Conservation (phyloP, 2,888 invertebrate genomes). For the Acanthosepion esculentum region DNA sequence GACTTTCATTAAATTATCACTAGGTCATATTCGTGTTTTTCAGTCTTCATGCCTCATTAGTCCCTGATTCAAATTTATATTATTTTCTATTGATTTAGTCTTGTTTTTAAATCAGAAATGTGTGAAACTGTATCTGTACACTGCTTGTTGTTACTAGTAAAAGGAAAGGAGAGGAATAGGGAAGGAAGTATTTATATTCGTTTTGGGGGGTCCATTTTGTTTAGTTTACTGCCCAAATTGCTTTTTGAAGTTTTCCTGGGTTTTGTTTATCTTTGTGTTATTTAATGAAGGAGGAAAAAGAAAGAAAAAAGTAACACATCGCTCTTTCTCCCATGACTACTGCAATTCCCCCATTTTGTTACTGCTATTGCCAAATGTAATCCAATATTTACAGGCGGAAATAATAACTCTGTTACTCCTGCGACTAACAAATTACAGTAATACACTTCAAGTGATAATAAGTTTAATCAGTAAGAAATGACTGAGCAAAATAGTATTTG, state of each 20-base stretch:
- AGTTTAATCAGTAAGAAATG: too few species aligned
- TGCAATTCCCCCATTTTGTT: neutral
- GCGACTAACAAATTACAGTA: too few species aligned
- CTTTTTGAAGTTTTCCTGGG: neutral
- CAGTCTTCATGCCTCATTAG: neutral
- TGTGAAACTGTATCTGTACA: neutral
- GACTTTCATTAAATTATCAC: neutral
- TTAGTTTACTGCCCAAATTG: neutral
- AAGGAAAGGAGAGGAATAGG: neutral
- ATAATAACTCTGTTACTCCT: neutral
- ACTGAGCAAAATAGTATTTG: too few species aligned
- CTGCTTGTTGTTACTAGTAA: neutral
- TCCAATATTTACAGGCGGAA: neutral
- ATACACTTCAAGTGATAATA: too few species aligned
- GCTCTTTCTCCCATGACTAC: neutral
- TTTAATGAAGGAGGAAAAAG: neutral
- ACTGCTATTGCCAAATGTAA: neutral
- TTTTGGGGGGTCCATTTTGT: neutral
- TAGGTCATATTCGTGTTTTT: neutral
- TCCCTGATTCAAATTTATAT: neutral
- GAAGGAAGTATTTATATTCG: neutral
- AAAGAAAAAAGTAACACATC: neutral
- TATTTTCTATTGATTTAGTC: neutral
- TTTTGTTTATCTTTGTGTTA: neutral
- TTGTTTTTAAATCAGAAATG: neutral